Base-by-base conservation (phyloP, 2,888 invertebrate species). In the Coelogynopora nodosa region DNA sequence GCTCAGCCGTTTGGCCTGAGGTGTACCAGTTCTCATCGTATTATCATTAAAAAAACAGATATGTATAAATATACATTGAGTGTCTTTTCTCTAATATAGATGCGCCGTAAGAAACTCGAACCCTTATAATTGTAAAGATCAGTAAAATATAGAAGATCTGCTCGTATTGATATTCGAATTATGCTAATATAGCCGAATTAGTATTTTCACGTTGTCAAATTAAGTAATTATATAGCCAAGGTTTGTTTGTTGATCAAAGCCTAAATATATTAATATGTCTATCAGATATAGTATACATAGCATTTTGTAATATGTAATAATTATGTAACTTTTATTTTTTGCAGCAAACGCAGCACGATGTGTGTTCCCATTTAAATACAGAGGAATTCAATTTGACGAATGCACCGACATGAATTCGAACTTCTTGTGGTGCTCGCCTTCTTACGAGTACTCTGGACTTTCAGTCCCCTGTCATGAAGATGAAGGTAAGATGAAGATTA, bases 391-490 rank as follows among this genome's bases (percentile, higher is more conserved):
- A 2, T 85, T 67, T 27, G 85, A 85, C 0, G 85, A 85, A 28
- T 85, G 85, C 28, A 85, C 85, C 10, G 85, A 85, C 27, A 74
- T 30, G 26, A 85, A 85, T 67, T 67, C 85, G 18, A 74, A 85
- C 49, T 85, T 28, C 29, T 30, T 67, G 28, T 85, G 85, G 85
- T 85, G 85, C 49, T 85, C 85, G 67, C 85, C 85, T 0, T 28
- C 67, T 27, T 67, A 28, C 28, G 85, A 85, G 1, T 85, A 85
- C 28, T 2, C 67, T 67, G 85, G 85, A 10, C 67, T 30, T 1
- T 85, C 85, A 18, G 26, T 85, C 49, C 85, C 85, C 1, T 85
- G 85, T 26, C 67, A 67, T 23, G 28, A 67, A 23, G 85, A 85
- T n/a, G 85, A 85, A 85, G 85, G 85, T 85, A 85, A 81, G 0